These are phyloP conservation scores for Semnopithecus entellus DNA, from an alignment of 2,113 vertebrate genomes.

Conservation along the genomic window DNA sequence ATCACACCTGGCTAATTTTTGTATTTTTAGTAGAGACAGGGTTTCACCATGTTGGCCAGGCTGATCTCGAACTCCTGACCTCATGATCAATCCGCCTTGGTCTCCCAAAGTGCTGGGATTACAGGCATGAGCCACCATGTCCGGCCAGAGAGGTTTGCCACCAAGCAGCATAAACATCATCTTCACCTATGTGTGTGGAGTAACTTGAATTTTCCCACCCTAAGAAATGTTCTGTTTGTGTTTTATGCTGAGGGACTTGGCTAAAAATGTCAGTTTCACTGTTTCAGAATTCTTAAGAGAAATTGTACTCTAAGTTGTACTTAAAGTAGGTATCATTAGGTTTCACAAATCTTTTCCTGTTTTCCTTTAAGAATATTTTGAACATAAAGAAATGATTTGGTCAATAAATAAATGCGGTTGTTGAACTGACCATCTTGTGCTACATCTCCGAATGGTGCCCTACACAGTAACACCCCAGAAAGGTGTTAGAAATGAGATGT, in stretches of 20 bases:
- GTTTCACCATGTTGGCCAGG: too few relatives aligned
- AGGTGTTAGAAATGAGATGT: not conserved
- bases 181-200: not conserved
- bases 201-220: not conserved
- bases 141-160: not conserved
- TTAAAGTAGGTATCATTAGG: not conserved
- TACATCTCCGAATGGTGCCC: not conserved
- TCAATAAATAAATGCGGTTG: not conserved
- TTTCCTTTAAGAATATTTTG: slow-evolving; percentile 7
- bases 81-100: too few relatives aligned
- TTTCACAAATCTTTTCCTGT: slow-evolving; percentile 4
- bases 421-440: not conserved
- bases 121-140: too few relatives aligned
- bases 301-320: not conserved
- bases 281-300: slow-evolving; percentile 55
- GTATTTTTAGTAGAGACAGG: too few relatives aligned
- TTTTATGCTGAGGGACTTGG: not conserved
- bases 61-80: too few relatives aligned
- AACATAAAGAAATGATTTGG: not conserved
- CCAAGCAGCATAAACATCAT: slow-evolving; percentile 14
- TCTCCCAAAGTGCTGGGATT: too few relatives aligned
- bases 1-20: too few relatives aligned
- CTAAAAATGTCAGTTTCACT: slow-evolving; percentile 7
- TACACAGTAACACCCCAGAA: not conserved
- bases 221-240: not conserved